Evolutionary conservation across 2,113 vertebrate genomes (phyloP).

Genomic region (Cisticola juncidis): DNA sequence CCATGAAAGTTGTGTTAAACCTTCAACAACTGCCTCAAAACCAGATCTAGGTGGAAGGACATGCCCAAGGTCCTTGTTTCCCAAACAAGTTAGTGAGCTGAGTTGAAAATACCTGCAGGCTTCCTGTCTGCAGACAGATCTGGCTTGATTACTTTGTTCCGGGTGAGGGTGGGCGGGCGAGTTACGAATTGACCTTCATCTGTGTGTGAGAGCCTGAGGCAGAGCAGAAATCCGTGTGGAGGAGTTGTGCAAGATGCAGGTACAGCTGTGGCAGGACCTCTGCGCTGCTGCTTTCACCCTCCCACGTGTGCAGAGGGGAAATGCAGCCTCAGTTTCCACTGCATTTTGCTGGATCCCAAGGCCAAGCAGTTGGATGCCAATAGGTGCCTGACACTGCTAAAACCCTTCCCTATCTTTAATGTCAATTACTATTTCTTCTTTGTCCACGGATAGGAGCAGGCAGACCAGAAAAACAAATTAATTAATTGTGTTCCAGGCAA

Average conservation of each 20-base stretch:
- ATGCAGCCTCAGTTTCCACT: background rate
- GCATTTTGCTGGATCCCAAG: background rate
- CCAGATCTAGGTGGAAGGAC: background rate
- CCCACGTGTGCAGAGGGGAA: accelerated
- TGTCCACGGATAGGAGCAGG: background rate
- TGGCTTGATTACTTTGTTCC: background rate
- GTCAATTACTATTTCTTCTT: background rate
- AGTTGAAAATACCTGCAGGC: background rate
- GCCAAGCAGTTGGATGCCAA: background rate
- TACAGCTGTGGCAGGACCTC: background rate
- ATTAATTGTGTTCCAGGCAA: background rate
- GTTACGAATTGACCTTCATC: background rate
- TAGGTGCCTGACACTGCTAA: background rate
- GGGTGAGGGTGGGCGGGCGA: background rate
- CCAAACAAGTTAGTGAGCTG: background rate
- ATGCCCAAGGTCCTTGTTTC: background rate
- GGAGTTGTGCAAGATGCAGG: background rate
- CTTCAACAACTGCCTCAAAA: background rate
- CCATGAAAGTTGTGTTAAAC: background rate
- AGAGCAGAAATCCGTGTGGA: accelerated
- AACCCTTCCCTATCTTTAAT: background rate
- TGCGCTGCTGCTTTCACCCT: accelerated
- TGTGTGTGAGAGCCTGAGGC: background rate
- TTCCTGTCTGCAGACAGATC: background rate
- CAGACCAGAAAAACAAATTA: background rate